phyloP scores from a whole-genome alignment of 1,140 invertebrate species.

The Temnothorax curvispinosus region DNA sequence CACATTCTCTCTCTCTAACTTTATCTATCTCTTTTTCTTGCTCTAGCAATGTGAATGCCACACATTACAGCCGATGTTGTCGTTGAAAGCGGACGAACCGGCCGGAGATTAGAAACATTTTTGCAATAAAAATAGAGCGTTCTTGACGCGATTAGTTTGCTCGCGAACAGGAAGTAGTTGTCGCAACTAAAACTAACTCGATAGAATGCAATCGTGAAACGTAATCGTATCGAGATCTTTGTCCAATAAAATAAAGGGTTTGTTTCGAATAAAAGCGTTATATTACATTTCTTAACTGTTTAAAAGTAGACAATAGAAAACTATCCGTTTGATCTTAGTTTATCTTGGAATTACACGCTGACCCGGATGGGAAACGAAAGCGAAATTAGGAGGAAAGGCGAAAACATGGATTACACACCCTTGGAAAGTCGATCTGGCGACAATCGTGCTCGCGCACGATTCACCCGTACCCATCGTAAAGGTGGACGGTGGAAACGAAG shows the following conservation, averaged over 20 bases:
- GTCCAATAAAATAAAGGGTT: neutral
- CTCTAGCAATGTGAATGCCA: neutral
- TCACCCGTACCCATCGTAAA: conserved; percentile 43
- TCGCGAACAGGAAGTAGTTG: conserved; percentile 2
- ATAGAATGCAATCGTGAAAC: conserved; percentile 3
- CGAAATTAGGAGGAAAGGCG: conserved; percentile 19
- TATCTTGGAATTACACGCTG: neutral
- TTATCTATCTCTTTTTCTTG: neutral
- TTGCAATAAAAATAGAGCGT: conserved; percentile 35
- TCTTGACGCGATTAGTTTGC: conserved; percentile 17
- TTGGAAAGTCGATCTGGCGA: conserved; percentile 17
- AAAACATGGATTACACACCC: conserved; percentile 16
- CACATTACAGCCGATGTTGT: conserved; percentile 30
- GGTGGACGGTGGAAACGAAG: conserved; percentile 60
- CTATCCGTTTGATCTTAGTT: neutral
- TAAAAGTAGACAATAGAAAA: neutral
- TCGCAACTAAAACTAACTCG: neutral
- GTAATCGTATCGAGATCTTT: neutral
- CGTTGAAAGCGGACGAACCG: conserved; percentile 31
- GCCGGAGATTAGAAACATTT: conserved; percentile 56
- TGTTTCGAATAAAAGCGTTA: neutral
- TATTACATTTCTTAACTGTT: neutral
- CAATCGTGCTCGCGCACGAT: conserved; percentile 29
- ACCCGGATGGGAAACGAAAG: neutral
- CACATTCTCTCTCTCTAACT: neutral